These are phyloP conservation scores for Pygoscelis adeliae DNA, from an alignment of 2,113 vertebrate species.

Conservation along the genomic window DNA sequence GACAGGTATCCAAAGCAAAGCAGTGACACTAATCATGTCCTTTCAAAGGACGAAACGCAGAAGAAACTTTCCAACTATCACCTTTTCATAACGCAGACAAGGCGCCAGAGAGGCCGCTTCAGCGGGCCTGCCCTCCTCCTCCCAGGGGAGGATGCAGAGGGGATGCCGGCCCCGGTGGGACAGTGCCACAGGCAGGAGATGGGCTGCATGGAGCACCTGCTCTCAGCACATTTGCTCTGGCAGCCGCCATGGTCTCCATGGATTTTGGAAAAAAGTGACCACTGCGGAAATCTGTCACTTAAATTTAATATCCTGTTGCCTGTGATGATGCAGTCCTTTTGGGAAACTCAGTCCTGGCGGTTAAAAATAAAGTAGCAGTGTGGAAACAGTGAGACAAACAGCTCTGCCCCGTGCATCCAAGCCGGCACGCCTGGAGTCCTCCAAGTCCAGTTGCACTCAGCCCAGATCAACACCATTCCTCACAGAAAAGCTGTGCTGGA, in stretches of 20 bases:
- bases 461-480: background rate
- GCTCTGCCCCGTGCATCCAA: background rate
- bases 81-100: background rate
- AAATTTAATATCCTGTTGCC: background rate
- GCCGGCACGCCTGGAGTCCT: background rate
- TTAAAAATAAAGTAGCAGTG: conserved; percentile 13
- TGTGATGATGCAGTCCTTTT: background rate
- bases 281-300: background rate
- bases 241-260: accelerated
- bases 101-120: background rate
- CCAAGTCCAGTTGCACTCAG: background rate
- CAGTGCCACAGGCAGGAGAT: background rate
- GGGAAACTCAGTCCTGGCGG: background rate
- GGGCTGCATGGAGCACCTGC: accelerated
- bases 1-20: background rate
- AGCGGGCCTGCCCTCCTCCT: background rate
- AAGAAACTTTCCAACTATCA: background rate
- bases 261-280: background rate
- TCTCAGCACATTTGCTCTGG: background rate
- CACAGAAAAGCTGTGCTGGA: background rate
- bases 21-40: background rate
- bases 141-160: background rate
- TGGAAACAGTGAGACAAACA: conserved; percentile 1
- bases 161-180: background rate
- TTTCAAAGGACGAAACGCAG: background rate